Evolutionary conservation across 2,888 invertebrate species (phyloP).

Genomic region (Philaethria dido): DNA sequence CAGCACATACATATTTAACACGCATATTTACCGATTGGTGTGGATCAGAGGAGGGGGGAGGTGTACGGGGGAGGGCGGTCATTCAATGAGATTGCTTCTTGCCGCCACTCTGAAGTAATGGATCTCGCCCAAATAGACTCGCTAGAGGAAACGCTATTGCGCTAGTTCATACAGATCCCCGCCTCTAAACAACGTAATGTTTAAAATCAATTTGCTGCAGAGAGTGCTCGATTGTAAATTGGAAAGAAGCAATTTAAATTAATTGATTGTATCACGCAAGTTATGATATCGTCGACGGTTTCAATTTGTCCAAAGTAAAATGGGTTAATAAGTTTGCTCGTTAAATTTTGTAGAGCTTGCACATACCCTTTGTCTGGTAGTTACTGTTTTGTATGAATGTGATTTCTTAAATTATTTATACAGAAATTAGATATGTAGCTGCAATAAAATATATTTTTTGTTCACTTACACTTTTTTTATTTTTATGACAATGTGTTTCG

Average conservation of each 20-base stretch:
- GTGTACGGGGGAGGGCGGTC: conserved; percentile 74
- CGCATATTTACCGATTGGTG: conserved; percentile 84
- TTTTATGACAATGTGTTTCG: no score
- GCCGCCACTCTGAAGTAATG: conserved; percentile 82
- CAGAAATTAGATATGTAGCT: no score
- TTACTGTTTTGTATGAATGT: not conserved
- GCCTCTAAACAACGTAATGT: conserved; percentile 45
- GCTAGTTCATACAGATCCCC: conserved; percentile 58
- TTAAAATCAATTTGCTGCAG: conserved; percentile 32
- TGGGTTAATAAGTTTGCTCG: conserved; percentile 26
- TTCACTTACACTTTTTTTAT: no score
- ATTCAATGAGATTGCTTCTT: conserved; percentile 85
- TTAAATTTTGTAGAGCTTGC: conserved; percentile 24
- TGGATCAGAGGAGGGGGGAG: conserved; percentile 67
- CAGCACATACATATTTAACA: conserved; percentile 83
- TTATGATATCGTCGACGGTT: conserved; percentile 30
- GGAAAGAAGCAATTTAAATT: conserved; percentile 29
- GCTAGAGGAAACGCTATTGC: conserved; percentile 77
- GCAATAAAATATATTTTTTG: no score
- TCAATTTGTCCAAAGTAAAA: conserved; percentile 26
- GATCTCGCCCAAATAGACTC: conserved; percentile 83
- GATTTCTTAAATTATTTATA: not conserved
- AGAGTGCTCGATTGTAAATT: conserved; percentile 28
- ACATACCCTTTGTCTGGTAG: conserved; percentile 1
- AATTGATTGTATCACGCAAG: conserved; percentile 28